Evolutionary conservation across 1,140 invertebrate species (phyloP).

Genomic region (Bombus polaris): DNA sequence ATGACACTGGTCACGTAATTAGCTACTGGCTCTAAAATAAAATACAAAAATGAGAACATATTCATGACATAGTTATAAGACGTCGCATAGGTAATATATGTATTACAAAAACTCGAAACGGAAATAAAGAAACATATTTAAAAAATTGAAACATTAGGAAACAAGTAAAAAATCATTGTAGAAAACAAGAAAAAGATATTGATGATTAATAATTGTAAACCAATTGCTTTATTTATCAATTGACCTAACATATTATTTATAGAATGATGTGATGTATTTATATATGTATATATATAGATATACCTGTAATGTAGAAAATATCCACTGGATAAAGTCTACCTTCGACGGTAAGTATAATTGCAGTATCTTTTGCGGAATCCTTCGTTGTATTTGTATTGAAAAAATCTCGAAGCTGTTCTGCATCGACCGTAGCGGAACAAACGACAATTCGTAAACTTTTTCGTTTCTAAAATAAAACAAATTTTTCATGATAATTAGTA

Average conservation of each 20-base stretch:
- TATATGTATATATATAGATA: neutral
- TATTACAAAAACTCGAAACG: neutral
- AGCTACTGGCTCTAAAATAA: conserved; percentile 89
- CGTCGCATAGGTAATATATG: neutral
- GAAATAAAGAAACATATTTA: too few relatives aligned
- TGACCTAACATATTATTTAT: neutral
- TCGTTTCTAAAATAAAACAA: conserved; percentile 86
- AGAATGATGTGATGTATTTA: neutral
- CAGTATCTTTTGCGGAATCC: conserved; percentile 85
- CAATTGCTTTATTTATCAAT: neutral
- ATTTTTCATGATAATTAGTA: neutral
- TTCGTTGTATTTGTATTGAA: conserved; percentile 90
- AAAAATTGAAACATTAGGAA: neutral
- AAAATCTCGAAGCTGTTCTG: conserved; percentile 92
- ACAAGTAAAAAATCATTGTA: neutral
- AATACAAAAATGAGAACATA: neutral
- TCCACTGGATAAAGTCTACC: conserved; percentile 95
- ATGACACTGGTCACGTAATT: conserved; percentile 95
- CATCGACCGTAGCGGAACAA: conserved; percentile 97
- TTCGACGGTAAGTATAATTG: conserved; percentile 93
- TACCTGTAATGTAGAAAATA: conserved; percentile 91
- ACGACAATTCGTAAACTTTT: conserved; percentile 93
- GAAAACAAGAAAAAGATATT: neutral
- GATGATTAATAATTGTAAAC: neutral
- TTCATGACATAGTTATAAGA: neutral